Evolutionary conservation across 1,140 invertebrate genomes (phyloP), one percentile per base, ranked within the genome.

Genomic region (Batillaria attramentaria): DNA sequence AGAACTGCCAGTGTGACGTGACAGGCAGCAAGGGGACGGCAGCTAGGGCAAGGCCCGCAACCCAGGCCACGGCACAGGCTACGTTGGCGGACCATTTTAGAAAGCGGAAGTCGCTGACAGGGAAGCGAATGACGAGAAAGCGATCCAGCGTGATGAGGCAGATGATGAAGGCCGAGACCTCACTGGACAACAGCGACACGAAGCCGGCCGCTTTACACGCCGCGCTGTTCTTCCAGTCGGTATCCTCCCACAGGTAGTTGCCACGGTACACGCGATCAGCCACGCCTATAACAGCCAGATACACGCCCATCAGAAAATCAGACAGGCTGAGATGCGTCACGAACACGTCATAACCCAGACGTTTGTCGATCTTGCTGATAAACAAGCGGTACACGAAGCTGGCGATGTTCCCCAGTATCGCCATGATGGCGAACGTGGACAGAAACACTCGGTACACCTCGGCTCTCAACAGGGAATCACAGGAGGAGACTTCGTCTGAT

Each of bases 131-230:
- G 3, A 69, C 77, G 3, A 89, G 43, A 62, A 83, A 83, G n/a
- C 87, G 69, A 37, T 89, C 87, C 31, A 86, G n/a, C 1, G 87
- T 84, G 66, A 88, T 87, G 3, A 87, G 60, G 33, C 81, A 80
- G 31, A 89, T 68, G 77, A 86, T 83, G 41, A 82, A 77, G 13
- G 83, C 82, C 2, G 85, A 87, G 28, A 79, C 81, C 74, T 87
- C 84, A 33, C 69, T 82, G 28, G 86, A 87, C 3, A 85, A 39
- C 3, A 82, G 83, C 8, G 87, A 78, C 33, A 87, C 57, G 35
- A 87, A 77, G 18, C 87, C 87, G 18, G 87, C 86, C 33, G 83
- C 1, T 31, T 73, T 57, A 43, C 72, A 73, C 10, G 39, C 16
- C 2, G n/a, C 46, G n/a, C 72, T 60, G 3, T 73, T 42, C n/a